phyloP scores from a whole-genome alignment of 2,797 vertebrate species.

The Thripadectes ignobilis region DNA sequence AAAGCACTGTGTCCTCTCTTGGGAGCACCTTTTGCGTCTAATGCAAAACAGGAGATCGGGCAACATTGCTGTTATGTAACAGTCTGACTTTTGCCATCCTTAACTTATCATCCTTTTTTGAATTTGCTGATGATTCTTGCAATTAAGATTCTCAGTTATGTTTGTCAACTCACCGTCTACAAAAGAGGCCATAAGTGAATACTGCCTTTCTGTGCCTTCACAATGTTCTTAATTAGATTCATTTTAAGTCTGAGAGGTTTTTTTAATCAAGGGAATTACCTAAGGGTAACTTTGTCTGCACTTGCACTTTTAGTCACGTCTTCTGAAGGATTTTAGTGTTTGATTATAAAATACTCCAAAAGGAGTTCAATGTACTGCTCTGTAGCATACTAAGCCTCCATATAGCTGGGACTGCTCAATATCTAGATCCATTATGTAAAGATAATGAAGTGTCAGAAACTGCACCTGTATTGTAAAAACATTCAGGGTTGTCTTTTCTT shows the following conservation, averaged over 20 bases:
- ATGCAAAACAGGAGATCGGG: background rate
- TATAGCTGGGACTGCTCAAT: accelerated
- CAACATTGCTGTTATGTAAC: background rate
- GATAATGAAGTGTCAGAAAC: conserved; percentile 1
- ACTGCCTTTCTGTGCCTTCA: background rate
- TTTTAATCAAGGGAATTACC: conserved; percentile 64
- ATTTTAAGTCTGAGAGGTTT: conserved; percentile 27
- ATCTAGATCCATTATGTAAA: background rate
- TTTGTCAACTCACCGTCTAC: conserved; percentile 26
- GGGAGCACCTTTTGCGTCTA: background rate
- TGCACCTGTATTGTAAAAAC: background rate
- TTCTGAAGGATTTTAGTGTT: conserved; percentile 18
- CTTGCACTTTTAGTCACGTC: conserved; percentile 23
- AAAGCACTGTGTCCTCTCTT: background rate
- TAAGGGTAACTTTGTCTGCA: conserved; percentile 30
- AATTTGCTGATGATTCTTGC: conserved; percentile 9
- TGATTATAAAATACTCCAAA: conserved; percentile 21
- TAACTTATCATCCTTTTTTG: conserved; percentile 11
- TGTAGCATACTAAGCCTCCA: background rate
- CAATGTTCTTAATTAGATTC: conserved; percentile 48
- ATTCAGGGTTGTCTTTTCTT: background rate
- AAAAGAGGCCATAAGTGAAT: conserved; percentile 6
- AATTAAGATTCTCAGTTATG: conserved; percentile 5
- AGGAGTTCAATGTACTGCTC: background rate
- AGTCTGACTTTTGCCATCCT: background rate